Evolutionary conservation across 1,140 invertebrate genomes (phyloP).

Genomic region (Cheumatopsyche charites): DNA sequence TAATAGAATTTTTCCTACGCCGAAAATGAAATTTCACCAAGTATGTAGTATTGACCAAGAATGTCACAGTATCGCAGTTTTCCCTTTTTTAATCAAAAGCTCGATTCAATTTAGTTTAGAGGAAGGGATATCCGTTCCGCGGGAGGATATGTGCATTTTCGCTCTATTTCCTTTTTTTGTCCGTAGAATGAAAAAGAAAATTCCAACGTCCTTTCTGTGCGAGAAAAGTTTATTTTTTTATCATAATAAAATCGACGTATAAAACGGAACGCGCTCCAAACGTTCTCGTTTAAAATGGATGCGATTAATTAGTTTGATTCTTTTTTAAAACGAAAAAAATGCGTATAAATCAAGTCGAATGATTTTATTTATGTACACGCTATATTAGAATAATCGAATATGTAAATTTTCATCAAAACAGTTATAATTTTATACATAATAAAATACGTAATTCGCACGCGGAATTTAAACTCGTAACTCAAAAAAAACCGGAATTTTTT

Average conservation of each 20-base stretch:
- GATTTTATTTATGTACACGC: too few relatives aligned
- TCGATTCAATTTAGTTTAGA: constrained; percentile 49
- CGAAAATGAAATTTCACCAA: constrained; percentile 33
- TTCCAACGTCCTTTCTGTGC: background rate
- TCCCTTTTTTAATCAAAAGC: constrained; percentile 49
- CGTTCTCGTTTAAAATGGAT: too few relatives aligned
- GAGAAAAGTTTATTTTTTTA: constrained; percentile 21
- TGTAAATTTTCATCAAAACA: constrained; percentile 21
- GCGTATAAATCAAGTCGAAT: background rate
- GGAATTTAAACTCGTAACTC: background rate
- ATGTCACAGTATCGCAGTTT: constrained; percentile 41
- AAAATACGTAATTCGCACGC: background rate
- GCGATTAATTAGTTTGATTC: too few relatives aligned
- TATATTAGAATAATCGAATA: background rate
- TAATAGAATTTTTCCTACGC: constrained; percentile 28
- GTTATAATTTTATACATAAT: background rate
- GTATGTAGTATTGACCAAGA: constrained; percentile 35
- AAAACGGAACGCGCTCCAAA: too few relatives aligned
- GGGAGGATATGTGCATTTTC: constrained; percentile 35
- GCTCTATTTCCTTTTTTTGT: constrained; percentile 25
- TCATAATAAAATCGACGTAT: background rate
- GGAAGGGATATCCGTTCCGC: constrained; percentile 43
- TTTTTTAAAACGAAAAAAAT: background rate
- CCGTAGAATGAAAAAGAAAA: constrained; percentile 19
- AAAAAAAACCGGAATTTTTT: constrained; percentile 7